phyloP scores from a whole-genome alignment of 1,140 invertebrate genomes.

The Drosophila ogumai region DNA sequence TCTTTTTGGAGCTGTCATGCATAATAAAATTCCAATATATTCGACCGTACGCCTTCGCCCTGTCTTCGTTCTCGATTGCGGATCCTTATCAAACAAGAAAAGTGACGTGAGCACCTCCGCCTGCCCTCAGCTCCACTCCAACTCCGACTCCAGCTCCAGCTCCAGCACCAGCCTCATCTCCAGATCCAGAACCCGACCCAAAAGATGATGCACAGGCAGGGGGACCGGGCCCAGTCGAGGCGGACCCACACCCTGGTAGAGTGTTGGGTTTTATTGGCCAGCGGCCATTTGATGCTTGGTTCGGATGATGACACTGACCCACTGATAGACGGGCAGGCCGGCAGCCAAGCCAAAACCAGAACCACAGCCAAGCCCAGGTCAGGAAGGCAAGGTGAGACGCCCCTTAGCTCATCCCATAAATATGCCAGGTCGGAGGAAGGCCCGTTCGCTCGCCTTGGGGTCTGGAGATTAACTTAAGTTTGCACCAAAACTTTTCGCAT shows the following conservation, averaged over 20 bases:
- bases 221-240: constrained; percentile 7
- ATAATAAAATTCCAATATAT: constrained; percentile 83
- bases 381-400: constrained; percentile 46
- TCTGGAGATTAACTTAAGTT: constrained; percentile 39
- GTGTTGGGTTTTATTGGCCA: constrained; percentile 62
- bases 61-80: constrained; percentile 69
- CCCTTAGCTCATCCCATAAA: constrained; percentile 52
- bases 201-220: constrained; percentile 63
- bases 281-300: constrained; percentile 44
- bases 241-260: constrained; percentile 42
- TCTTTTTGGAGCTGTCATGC: constrained; percentile 75
- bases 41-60: constrained; percentile 74
- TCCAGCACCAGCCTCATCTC: background rate
- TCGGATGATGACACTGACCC: constrained; percentile 66
- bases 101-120: constrained; percentile 71
- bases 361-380: constrained; percentile 51
- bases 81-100: constrained; percentile 83
- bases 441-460: constrained; percentile 23
- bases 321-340: constrained; percentile 45
- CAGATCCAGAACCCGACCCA: constrained; percentile 7
- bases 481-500: constrained; percentile 36
- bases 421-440: constrained; percentile 34
- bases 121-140: constrained; percentile 23
- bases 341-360: constrained; percentile 1
- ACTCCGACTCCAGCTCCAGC: background rate